Evolutionary conservation across 2,888 invertebrate species (phyloP), one percentile per base, ranked within the genome.

Genomic region (Pinctada fucata): DNA sequence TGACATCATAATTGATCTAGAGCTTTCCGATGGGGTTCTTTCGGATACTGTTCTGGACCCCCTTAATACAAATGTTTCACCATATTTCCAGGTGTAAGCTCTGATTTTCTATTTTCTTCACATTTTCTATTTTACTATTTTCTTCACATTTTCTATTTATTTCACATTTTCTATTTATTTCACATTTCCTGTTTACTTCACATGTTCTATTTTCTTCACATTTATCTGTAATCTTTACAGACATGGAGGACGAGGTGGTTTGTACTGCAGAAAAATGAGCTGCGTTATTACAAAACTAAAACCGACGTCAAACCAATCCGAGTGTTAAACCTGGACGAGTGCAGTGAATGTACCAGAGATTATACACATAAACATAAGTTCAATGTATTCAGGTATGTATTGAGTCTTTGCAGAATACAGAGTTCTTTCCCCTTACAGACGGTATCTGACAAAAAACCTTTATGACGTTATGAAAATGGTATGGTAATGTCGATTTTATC

Each of bases 181-280:
- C 8, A 64, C 47, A 47, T 45, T 66, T 66, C 10, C 31, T 31
- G 31, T 31, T 31, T 31, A 31, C 31, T 31, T 31, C 31, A 31
- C 31, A 31, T 31, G 31, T 31, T 31, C 31, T 31, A 31, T 31
- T 31, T 31, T 31, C 31, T 31, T 31, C 31, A 31, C 31, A 31
- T 31, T 31, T 31, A 31, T 31, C 31, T 31, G 31, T 31, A 31
- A 31, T 31, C 31, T 58, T 77, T 79, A 58, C 75, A 90, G 89
- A 90, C 88, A 13, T 91, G 91, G 91, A 88, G 88, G 64, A 87
- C 86, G 3, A 84, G 91, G 31, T 91, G 91, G 90, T 91, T 90
- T 84, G 90, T 90, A 2, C 84, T 91, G 49, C 87, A 88, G 76
- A 88, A 87, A 69, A 88, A 90, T 83, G 90, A 90, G 69, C 80